Conservation (phyloP, 2,113 vertebrate genomes). For the Colistium nudipinnis region DNA sequence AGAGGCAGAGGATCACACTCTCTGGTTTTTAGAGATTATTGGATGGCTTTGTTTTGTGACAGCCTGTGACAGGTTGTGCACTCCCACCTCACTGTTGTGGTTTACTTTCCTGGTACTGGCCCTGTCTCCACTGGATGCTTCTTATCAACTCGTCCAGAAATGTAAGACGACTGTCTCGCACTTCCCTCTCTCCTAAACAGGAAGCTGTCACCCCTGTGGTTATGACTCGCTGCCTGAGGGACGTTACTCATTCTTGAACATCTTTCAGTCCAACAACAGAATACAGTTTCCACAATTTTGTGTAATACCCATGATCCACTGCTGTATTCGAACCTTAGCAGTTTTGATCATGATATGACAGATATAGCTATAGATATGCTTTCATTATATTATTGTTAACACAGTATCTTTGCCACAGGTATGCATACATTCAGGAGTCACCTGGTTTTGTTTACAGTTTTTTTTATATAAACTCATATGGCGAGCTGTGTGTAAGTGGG, state of each 20-base stretch:
- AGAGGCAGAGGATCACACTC: constrained; percentile 31
- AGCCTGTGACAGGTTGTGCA: background rate
- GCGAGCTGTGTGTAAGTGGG: no score
- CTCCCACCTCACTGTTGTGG: background rate
- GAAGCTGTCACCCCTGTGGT: constrained; percentile 29
- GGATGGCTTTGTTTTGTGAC: constrained; percentile 34
- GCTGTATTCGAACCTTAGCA: no score
- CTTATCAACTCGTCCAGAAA: constrained; percentile 38
- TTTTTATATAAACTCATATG: no score
- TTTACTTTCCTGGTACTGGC: background rate
- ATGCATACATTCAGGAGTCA: no score
- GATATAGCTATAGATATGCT: no score
- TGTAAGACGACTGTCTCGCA: constrained; percentile 6
- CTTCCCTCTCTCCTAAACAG: constrained; percentile 43
- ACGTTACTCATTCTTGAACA: background rate
- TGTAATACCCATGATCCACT: no score
- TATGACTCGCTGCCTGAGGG: background rate
- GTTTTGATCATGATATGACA: background rate
- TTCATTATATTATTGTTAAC: no score
- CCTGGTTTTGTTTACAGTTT: no score
- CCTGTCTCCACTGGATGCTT: background rate
- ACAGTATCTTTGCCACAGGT: no score
- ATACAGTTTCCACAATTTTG: no score
- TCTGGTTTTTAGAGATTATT: constrained; percentile 42
- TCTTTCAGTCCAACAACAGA: no score